These are phyloP conservation scores for Periophthalmodon schlosseri DNA, from an alignment of 2,113 vertebrate species.

Conservation along the genomic window DNA sequence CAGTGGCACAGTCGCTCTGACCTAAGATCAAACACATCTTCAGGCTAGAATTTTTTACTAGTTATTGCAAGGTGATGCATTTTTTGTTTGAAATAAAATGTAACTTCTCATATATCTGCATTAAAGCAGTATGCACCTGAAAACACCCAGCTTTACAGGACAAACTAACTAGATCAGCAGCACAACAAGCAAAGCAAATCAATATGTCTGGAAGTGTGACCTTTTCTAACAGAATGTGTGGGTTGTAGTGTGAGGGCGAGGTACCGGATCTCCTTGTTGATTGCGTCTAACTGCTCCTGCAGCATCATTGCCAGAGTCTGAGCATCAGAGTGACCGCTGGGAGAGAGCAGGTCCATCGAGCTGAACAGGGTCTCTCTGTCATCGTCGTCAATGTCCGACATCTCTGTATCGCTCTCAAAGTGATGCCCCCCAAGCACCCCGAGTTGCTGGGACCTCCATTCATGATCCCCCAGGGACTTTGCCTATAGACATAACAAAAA, in stretches of 20 bases:
- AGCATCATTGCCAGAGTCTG: slow-evolving; percentile 99
- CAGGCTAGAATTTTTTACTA: no score
- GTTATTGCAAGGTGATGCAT: background rate
- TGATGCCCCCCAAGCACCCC: slow-evolving; percentile 88
- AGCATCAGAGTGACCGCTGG: slow-evolving; percentile 94
- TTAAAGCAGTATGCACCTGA: background rate
- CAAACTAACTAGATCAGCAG: slow-evolving; percentile 18
- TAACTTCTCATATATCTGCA: background rate
- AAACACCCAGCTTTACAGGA: slow-evolving; percentile 4
- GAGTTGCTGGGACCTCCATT: slow-evolving; percentile 94
- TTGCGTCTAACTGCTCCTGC: slow-evolving; percentile 97
- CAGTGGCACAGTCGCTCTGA: background rate
- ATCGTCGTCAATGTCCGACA: slow-evolving; percentile 98
- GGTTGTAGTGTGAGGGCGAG: background rate
- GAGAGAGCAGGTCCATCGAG: slow-evolving; percentile 97
- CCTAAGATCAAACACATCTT: background rate
- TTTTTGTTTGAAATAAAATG: background rate
- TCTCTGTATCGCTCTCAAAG: slow-evolving; percentile 97
- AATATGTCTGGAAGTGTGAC: slow-evolving; percentile 20
- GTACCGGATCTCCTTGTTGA: slow-evolving; percentile 99
- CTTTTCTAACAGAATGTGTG: slow-evolving; percentile 3
- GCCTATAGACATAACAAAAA: slow-evolving; percentile 74
- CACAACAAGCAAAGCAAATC: slow-evolving; percentile 10
- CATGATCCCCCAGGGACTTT: slow-evolving; percentile 93
- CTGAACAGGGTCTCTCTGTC: slow-evolving; percentile 96